Evolutionary conservation across 2,888 invertebrate species (phyloP), one percentile per base, ranked within the genome.

Genomic region (Cheiracanthium punctorium): DNA sequence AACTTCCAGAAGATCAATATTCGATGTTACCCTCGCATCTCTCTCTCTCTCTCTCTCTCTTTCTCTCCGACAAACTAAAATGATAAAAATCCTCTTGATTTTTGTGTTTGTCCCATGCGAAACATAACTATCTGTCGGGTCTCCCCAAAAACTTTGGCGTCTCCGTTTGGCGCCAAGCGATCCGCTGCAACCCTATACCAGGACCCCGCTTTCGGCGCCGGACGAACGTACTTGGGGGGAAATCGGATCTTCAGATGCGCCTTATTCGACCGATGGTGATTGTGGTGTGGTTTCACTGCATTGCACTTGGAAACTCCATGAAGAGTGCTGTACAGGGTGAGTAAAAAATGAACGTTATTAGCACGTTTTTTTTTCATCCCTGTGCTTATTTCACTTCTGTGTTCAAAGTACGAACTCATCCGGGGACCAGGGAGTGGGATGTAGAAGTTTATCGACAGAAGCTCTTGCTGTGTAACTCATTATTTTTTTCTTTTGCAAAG

Each of bases 181-280:
- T 58, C 58, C 58, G 58, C 58, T 24, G 58, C 58, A 58, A 58
- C 58, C 58, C 58, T 58, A 24, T 24, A 7, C 58, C 24, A 5
- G 24, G 58, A 4, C 24, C 58, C 17, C 4, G 58, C 58, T 58
- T 5, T 58, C 24, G 58, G 58, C 58, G 58, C 58, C 58, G 58
- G 58, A 58, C 58, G 24, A 58, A 58, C 58, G 58, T 24, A 58
- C 58, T 58, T 58, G 58, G 58, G 58, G 58, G 58, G 58, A 58
- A 58, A 58, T 17, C 58, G 58, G 58, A 58, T 58, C 58, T 24
- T 24, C 20, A 58, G 24, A 58, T 58, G 24, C 58, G 58, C 58
- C 58, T 58, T 58, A 58, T 58, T 58, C 58, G 24, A 58, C 58
- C 12, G 58, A 2, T 12, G 58, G 58, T 24, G 24, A 58, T 24